These are phyloP conservation scores for Clarias batrachus DNA, from an alignment of 2,113 vertebrate genomes.

Conservation along the genomic window DNA sequence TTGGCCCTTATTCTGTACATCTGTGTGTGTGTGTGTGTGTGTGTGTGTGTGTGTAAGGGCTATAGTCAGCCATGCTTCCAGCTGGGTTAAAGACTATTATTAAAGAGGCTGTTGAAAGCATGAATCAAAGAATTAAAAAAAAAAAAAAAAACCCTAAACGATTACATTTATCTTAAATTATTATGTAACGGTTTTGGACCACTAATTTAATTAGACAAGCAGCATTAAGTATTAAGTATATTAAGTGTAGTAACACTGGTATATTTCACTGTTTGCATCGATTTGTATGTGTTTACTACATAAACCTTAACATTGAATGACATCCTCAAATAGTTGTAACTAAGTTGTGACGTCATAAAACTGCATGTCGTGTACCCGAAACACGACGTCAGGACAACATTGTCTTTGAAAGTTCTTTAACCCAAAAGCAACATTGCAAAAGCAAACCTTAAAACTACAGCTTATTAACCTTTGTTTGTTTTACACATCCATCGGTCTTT, in stretches of 20 bases:
- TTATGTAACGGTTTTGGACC: neutral
- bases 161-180: neutral
- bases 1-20: slow-evolving; percentile 40
- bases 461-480: too few species aligned
- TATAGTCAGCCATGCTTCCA: neutral
- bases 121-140: neutral
- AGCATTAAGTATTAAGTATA: neutral
- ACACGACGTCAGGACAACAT: too few species aligned
- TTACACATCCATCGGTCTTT: too few species aligned
- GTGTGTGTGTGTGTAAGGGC: neutral
- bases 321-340: too few species aligned
- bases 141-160: too few species aligned
- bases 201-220: neutral
- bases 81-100: neutral
- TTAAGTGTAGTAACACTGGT: neutral
- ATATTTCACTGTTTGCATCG: neutral
- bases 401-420: too few species aligned
- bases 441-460: too few species aligned
- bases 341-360: too few species aligned
- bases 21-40: neutral
- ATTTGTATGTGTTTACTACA: neutral
- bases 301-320: neutral
- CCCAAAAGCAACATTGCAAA: too few species aligned
- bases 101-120: neutral
- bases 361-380: too few species aligned